These are phyloP conservation scores for Cladorhizidae sp. DNA, from an alignment of 37 sponge, comb jelly and placozoan genomes.

Conservation along the genomic window DNA sequence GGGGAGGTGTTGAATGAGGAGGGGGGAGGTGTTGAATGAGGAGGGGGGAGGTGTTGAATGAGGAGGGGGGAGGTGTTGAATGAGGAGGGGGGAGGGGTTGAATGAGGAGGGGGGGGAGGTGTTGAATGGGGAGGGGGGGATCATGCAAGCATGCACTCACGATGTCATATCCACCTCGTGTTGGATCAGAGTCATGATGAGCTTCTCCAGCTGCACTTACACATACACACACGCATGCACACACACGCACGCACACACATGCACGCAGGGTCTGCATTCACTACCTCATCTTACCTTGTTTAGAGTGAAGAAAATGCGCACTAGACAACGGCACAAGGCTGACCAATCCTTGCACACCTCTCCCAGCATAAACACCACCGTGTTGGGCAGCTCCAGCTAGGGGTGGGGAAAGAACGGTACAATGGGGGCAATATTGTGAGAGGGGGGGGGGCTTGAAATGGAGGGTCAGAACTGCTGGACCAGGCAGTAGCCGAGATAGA, in stretches of 20 bases:
- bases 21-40: not conserved
- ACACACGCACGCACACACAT: not conserved
- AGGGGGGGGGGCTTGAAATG: not conserved
- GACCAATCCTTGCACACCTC: slow-evolving; percentile 47
- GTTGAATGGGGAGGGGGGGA: not conserved
- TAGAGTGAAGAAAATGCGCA: slow-evolving; percentile 52
- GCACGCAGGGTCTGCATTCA: too few relatives aligned
- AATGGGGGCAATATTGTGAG: not conserved
- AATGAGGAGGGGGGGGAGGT: slow-evolving; percentile 5
- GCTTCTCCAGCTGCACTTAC: slow-evolving; percentile 30
- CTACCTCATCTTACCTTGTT: slow-evolving; percentile 20
- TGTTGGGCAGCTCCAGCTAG: slow-evolving; percentile 29
- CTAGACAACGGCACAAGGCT: slow-evolving; percentile 35
- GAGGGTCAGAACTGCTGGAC: too few relatives aligned
- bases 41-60: too few relatives aligned
- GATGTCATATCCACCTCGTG: slow-evolving; percentile 35
- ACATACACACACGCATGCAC: not conserved
- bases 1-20: too few relatives aligned
- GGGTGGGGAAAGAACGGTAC: not conserved
- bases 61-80: not conserved
- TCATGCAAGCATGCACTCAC: not conserved
- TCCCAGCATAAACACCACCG: slow-evolving; percentile 42
- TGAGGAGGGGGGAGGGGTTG: too few relatives aligned
- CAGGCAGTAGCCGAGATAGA: not conserved
- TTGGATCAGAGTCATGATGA: slow-evolving; percentile 16